Percentiles rank a stretch among this genome's conserved stretches.
Conservation (phyloP, 2,113 vertebrate genomes). For the Percina caprodes region DNA sequence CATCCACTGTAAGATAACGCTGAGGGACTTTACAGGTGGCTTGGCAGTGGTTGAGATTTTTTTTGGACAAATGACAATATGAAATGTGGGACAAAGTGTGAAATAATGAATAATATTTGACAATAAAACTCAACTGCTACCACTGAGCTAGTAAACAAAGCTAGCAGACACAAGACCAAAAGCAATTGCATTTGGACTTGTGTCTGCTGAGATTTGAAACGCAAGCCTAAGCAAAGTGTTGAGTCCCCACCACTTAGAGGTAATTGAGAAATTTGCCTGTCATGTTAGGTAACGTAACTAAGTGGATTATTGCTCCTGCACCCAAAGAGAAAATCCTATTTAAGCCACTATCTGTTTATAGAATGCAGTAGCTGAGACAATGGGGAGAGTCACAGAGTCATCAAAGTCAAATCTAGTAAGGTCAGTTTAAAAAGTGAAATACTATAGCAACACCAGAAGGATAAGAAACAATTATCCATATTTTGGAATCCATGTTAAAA, state of each 20-base stretch:
- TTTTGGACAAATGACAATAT: neutral
- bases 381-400: constrained; percentile 57
- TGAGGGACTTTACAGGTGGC: constrained; percentile 30
- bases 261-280: constrained; percentile 64
- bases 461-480: neutral
- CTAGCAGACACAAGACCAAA: no score
- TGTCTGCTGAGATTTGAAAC: constrained; percentile 36
- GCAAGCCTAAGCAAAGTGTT: constrained; percentile 58
- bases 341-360: constrained; percentile 71
- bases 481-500: neutral
- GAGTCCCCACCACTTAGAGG: constrained; percentile 58
- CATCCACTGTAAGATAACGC: constrained; percentile 29
- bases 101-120: neutral
- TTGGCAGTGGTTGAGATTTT: constrained; percentile 2
- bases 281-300: constrained; percentile 67
- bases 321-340: constrained; percentile 75
- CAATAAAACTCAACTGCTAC: neutral
- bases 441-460: neutral
- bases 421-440: constrained; percentile 43
- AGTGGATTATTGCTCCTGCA: constrained; percentile 75
- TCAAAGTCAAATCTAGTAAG: constrained; percentile 68
- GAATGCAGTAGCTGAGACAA: constrained; percentile 57
- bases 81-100: neutral
- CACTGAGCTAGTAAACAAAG: neutral
- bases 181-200: neutral